phyloP scores from a whole-genome alignment of 2,888 invertebrate genomes.

The Oligia fasciuncula region DNA sequence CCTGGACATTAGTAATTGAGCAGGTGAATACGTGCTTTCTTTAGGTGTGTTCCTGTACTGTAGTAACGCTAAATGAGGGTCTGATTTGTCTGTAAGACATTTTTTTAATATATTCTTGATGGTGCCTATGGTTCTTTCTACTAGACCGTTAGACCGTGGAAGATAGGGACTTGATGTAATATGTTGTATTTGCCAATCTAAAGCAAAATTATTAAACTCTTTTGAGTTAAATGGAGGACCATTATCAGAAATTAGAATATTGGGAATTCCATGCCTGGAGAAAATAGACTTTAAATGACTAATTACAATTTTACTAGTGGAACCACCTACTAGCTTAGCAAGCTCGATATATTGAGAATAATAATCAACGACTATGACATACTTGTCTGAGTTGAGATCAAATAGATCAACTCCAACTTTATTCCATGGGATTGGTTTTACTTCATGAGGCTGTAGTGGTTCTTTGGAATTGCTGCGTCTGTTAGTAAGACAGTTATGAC shows the following conservation, averaged over 20 bases:
- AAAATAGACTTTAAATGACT: neutral
- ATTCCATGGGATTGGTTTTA: conserved; percentile 4
- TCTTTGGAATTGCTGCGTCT: neutral
- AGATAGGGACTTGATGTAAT: neutral
- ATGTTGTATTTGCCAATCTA: neutral
- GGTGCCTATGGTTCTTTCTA: neutral
- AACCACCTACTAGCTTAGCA: neutral
- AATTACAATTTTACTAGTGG: neutral
- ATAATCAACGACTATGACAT: neutral
- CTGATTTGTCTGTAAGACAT: too few relatives aligned
- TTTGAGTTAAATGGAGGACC: neutral
- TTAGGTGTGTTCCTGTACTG: too few relatives aligned
- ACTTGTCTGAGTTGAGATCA: conserved; percentile 3
- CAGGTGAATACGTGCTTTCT: too few relatives aligned
- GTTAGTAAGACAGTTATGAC: neutral
- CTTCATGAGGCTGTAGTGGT: neutral
- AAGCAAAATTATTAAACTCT: neutral
- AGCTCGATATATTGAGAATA: neutral
- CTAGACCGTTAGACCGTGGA: neutral
- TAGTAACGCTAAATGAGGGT: too few relatives aligned
- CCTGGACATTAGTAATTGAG: too few relatives aligned
- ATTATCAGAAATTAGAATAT: conserved; percentile 7
- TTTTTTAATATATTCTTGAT: neutral
- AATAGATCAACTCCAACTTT: conserved; percentile 2
- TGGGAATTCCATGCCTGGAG: neutral